These are phyloP conservation scores for Dryas iulia DNA, from an alignment of 1,140 invertebrate genomes.

Conservation along the genomic window DNA sequence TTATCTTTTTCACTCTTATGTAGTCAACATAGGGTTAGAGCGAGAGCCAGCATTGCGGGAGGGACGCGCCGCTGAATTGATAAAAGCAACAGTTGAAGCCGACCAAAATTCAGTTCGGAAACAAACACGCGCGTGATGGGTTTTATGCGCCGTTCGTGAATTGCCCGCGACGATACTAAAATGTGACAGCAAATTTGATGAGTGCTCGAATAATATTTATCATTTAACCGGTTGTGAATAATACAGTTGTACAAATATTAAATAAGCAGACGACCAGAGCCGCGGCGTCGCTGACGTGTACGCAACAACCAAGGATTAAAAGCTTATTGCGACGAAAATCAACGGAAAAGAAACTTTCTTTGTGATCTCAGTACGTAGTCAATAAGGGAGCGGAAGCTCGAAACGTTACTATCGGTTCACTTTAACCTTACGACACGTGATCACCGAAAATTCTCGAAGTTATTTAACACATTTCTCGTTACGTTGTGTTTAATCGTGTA, in stretches of 20 bases:
- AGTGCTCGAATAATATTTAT: slow-evolving; percentile 55
- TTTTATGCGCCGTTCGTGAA: slow-evolving; percentile 38
- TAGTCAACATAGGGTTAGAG: slow-evolving; percentile 37
- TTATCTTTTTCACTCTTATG: slow-evolving; percentile 49
- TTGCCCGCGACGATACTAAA: slow-evolving; percentile 58
- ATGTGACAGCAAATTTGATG: slow-evolving; percentile 67
- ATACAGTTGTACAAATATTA: slow-evolving; percentile 33
- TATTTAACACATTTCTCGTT: slow-evolving; percentile 39
- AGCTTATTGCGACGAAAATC: slow-evolving; percentile 70
- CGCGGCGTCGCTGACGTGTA: slow-evolving; percentile 65
- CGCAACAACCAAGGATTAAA: slow-evolving; percentile 65
- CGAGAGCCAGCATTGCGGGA: slow-evolving; percentile 52
- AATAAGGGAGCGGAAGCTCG: slow-evolving; percentile 42
- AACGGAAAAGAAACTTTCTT: slow-evolving; percentile 67
- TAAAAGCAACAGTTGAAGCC: slow-evolving; percentile 75
- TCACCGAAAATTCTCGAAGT: slow-evolving; percentile 71
- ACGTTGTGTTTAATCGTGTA: slow-evolving; percentile 56
- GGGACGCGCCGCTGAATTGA: slow-evolving; percentile 66
- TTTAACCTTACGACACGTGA: slow-evolving; percentile 52
- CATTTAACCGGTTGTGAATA: slow-evolving; percentile 44
- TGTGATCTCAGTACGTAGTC: slow-evolving; percentile 46
- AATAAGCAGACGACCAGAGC: slow-evolving; percentile 34
- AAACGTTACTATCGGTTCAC: slow-evolving; percentile 30
- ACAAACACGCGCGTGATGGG: slow-evolving; percentile 45
- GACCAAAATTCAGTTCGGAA: slow-evolving; percentile 71